Evolutionary conservation across 2,888 invertebrate genomes (phyloP).

Genomic region (Sinopyrophorus schimmeli): DNA sequence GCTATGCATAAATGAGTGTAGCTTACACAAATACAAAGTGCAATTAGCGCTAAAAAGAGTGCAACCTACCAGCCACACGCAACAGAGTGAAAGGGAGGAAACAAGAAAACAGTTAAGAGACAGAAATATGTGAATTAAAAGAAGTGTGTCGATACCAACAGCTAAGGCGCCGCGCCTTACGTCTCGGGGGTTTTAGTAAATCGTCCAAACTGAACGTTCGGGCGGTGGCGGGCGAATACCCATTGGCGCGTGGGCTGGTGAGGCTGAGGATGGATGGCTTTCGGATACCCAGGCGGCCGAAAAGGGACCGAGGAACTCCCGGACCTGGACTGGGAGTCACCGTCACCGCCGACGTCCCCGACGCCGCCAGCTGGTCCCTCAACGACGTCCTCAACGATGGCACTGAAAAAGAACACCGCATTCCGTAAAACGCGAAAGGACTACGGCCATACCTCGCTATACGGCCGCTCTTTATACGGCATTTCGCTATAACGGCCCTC

Average conservation of each 20-base stretch:
- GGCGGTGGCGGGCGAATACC: conserved; percentile 64
- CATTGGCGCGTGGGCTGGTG: conserved; percentile 66
- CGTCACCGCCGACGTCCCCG: conserved; percentile 53
- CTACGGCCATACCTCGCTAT: too few relatives aligned
- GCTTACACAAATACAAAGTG: conserved; percentile 23
- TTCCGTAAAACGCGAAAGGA: too few relatives aligned
- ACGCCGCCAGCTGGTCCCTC: conserved; percentile 60
- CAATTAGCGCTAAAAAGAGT: conserved; percentile 30
- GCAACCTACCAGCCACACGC: conserved; percentile 58
- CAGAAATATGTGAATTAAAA: conserved; percentile 27
- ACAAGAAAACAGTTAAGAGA: conserved; percentile 26
- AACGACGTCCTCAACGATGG: conserved; percentile 61
- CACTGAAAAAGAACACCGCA: conserved; percentile 46
- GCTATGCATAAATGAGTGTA: too few relatives aligned
- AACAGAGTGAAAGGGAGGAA: conserved; percentile 47
- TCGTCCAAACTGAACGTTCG: conserved; percentile 88
- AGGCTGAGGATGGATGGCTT: conserved; percentile 85
- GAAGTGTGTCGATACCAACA: conserved; percentile 32
- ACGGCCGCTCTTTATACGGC: too few relatives aligned
- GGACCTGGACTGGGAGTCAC: conserved; percentile 56
- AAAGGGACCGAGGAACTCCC: conserved; percentile 68
- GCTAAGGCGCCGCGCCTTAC: conserved; percentile 62
- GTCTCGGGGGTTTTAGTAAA: conserved; percentile 82
- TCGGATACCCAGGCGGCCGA: conserved; percentile 84
- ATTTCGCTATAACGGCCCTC: too few relatives aligned